phyloP scores from a whole-genome alignment of 1,140 invertebrate genomes.

The Magallana ariakensis region DNA sequence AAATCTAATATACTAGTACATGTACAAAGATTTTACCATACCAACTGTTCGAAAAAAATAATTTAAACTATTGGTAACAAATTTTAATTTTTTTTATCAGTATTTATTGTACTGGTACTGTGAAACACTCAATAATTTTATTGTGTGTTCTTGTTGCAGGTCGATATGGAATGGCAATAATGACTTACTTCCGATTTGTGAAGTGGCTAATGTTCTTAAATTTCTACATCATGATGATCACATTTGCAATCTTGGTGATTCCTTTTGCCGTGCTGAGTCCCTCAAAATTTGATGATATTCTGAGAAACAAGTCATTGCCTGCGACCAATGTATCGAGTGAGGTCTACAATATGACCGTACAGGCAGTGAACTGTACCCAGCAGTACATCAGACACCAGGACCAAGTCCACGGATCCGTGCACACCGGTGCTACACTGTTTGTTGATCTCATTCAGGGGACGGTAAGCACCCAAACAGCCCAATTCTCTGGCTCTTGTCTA shows the following conservation, averaged over 20 bases:
- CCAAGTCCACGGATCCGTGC: background rate
- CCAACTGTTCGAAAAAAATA: too few relatives aligned
- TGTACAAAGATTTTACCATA: too few relatives aligned
- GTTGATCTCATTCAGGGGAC: slow-evolving; percentile 57
- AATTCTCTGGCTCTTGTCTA: too few relatives aligned
- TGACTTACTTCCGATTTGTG: slow-evolving; percentile 56
- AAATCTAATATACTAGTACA: too few relatives aligned
- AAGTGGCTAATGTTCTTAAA: slow-evolving; percentile 58
- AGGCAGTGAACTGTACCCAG: slow-evolving; percentile 47
- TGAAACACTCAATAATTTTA: too few relatives aligned
- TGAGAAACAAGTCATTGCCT: background rate
- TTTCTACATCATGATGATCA: slow-evolving; percentile 51
- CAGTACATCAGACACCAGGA: slow-evolving; percentile 36
- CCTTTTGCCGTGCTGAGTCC: slow-evolving; percentile 46
- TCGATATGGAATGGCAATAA: slow-evolving; percentile 53
- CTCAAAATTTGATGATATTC: slow-evolving; percentile 42
- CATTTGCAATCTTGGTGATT: slow-evolving; percentile 46
- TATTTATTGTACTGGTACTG: too few relatives aligned
- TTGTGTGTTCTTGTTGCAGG: slow-evolving; percentile 35
- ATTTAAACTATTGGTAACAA: too few relatives aligned
- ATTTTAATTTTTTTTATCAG: too few relatives aligned
- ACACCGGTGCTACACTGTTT: slow-evolving; percentile 29
- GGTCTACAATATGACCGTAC: background rate
- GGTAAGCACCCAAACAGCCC: slow-evolving; percentile 26
- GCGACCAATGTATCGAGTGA: background rate